Percentiles rank a stretch among this genome's conserved stretches.
These are phyloP conservation scores for Solea solea DNA, from an alignment of 2,113 vertebrate genomes.

Conservation along the genomic window DNA sequence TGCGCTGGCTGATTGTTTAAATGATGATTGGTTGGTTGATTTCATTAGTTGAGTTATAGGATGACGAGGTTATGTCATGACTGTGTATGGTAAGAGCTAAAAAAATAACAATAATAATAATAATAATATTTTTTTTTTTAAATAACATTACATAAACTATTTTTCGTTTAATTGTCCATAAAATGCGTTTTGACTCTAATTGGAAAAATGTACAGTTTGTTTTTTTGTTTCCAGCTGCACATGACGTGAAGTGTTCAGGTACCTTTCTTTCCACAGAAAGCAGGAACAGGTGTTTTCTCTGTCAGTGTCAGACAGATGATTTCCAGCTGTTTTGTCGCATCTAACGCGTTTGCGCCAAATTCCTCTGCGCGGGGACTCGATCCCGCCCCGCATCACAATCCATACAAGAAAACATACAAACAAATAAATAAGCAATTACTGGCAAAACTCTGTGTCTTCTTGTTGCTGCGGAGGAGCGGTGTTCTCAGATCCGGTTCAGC, in stretches of 20 bases:
- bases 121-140: too few species aligned
- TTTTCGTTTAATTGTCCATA: too few species aligned
- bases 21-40: neutral
- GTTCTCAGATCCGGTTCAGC: neutral
- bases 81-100: neutral
- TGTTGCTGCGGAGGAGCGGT: neutral
- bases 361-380: constrained; percentile 13
- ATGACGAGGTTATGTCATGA: neutral
- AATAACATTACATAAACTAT: too few species aligned
- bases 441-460: neutral
- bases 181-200: too few species aligned
- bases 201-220: neutral
- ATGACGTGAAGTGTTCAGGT: constrained; percentile 25
- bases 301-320: constrained; percentile 37
- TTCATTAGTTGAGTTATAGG: neutral
- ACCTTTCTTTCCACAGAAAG: constrained; percentile 24
- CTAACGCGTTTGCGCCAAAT: neutral
- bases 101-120: too few species aligned
- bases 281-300: constrained; percentile 39
- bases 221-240: neutral
- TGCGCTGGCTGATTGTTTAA: too few species aligned
- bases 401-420: neutral
- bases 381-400: constrained; percentile 6
- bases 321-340: constrained; percentile 39
- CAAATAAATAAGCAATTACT: neutral